A percentile compares a stretch with the other conserved stretches of the same genome.
Conservation (phyloP, 2,888 invertebrate species). For the Cyclophora punctaria region DNA sequence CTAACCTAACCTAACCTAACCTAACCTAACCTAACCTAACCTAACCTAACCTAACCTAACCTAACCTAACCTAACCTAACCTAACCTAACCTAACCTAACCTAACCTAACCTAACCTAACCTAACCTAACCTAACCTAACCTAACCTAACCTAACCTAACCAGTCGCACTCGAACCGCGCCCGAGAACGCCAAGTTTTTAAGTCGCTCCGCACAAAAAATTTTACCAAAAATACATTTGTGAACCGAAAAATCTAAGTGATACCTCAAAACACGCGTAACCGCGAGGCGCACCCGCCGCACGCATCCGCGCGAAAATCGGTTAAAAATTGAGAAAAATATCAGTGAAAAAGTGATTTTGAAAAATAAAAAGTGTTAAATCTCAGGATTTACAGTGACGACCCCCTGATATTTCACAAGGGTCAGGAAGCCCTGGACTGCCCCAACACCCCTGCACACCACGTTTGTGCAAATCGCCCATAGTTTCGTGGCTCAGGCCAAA, state of each 20-base stretch:
- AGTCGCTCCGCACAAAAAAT: neutral
- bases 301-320: too few species aligned
- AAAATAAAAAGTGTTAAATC: neutral
- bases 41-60: constrained; percentile 2
- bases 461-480: too few species aligned
- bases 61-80: constrained; percentile 2
- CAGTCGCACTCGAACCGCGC: constrained; percentile 17
- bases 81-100: constrained; percentile 7
- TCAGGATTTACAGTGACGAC: neutral
- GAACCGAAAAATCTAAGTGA: neutral
- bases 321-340: neutral
- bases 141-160: constrained; percentile 26
- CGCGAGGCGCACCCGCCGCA: neutral
- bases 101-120: constrained; percentile 34
- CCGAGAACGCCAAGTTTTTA: neutral
- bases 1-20: constrained; percentile 2
- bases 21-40: constrained; percentile 2
- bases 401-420: too few species aligned
- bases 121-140: constrained; percentile 32
- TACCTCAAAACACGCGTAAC: constrained; percentile 4
- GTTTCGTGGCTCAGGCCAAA: too few species aligned
- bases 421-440: too few species aligned
- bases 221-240: constrained; percentile 7
- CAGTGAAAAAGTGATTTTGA: neutral
- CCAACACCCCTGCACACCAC: too few species aligned